Evolutionary conservation across 2,888 invertebrate species (phyloP).

Genomic region (Entomobrya multifasciata): DNA sequence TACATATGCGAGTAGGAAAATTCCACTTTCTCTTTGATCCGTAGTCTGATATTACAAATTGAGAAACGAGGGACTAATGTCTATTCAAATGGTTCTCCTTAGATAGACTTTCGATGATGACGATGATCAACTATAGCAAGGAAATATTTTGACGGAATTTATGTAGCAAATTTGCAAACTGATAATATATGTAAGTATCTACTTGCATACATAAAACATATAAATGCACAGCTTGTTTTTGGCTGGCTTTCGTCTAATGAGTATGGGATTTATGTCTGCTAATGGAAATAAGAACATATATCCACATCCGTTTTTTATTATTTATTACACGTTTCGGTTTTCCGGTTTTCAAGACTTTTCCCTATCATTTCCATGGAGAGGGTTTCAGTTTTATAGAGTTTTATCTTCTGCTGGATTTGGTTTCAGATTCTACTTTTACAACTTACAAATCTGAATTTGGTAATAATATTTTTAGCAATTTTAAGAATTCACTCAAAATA

Average conservation of each 20-base stretch:
- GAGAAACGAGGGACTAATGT: background rate
- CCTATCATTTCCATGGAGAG: background rate
- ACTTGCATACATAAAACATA: too few relatives aligned
- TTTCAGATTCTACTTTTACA: background rate
- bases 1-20: too few relatives aligned
- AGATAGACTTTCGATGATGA: background rate
- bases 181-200: too few relatives aligned
- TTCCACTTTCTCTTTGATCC: background rate
- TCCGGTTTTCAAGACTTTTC: constrained; percentile 55
- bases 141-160: background rate
- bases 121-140: constrained; percentile 15
- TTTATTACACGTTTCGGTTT: constrained; percentile 55
- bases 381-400: too few relatives aligned
- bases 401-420: too few relatives aligned
- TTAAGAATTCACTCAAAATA: constrained; percentile 25
- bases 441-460: constrained; percentile 44
- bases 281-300: constrained; percentile 25
- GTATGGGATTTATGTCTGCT: constrained; percentile 5
- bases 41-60: background rate
- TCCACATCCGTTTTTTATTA: constrained; percentile 56
- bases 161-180: background rate
- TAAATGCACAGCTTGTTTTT: background rate
- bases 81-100: background rate
- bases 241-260: too few relatives aligned
- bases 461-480: constrained; percentile 35